Percentiles rank a stretch among this genome's conserved stretches.
Evolutionary conservation across 2,888 invertebrate genomes (phyloP).

Genomic region (Charanyca ferruginea): DNA sequence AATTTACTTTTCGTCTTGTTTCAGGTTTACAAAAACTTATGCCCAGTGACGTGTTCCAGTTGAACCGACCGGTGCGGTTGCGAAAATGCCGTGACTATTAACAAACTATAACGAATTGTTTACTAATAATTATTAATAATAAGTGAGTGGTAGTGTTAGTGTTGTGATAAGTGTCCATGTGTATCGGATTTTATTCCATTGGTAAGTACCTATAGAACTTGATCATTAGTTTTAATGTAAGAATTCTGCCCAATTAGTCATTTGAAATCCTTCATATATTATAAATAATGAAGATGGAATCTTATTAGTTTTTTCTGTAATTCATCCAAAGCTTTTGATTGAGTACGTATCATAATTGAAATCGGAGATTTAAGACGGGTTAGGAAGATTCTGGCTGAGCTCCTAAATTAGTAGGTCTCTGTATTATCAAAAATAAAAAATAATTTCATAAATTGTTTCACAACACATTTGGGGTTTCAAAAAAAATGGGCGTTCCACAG

Average conservation of each 20-base stretch:
- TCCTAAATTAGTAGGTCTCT: neutral
- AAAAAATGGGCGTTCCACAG: constrained; percentile 3
- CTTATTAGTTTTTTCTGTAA: neutral
- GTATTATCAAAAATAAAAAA: neutral
- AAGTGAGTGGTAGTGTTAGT: constrained; percentile 63
- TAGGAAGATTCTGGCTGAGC: neutral
- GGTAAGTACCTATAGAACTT: constrained; percentile 58
- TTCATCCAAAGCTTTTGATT: constrained; percentile 9
- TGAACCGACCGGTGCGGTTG: constrained; percentile 40
- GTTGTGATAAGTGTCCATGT: constrained; percentile 61
- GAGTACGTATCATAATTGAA: neutral
- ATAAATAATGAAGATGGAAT: neutral
- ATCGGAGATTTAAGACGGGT: neutral
- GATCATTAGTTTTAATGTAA: neutral
- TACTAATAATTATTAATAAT: constrained; percentile 59
- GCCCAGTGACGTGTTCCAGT: constrained; percentile 58
- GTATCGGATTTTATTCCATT: constrained; percentile 48
- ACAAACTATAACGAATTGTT: constrained; percentile 58
- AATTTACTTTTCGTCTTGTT: constrained; percentile 47
- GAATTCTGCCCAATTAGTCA: neutral
- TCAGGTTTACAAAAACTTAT: constrained; percentile 67
- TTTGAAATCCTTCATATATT: constrained; percentile 5
- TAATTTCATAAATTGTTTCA: neutral
- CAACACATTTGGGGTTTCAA: neutral
- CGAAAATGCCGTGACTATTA: constrained; percentile 58